Evolutionary conservation across 1,140 invertebrate species (phyloP), one percentile per base, ranked within the genome.

Genomic region (Drosophila biarmipes): DNA sequence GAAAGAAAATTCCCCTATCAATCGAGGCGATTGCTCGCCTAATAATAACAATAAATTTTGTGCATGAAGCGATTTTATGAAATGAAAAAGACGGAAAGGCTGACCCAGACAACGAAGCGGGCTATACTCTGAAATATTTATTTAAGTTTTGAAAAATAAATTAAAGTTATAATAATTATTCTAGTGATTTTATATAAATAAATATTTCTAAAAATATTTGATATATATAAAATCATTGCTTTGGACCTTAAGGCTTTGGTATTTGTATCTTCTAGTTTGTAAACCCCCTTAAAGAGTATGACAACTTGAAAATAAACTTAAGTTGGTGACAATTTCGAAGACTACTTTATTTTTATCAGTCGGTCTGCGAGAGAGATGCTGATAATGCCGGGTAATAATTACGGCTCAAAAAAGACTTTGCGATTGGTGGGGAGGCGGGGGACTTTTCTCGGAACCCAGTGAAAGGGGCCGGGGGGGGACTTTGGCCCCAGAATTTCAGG

Each of bases 41-140:
- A 81, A 87, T 78, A 86, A 87, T 78, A 87, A 86, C 78, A 86
- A 86, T 86, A 87, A 87, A 86, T 86, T 81, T 87, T 40, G 57
- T 57, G 78, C 78, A 86, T 81, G 68, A 81, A 86, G 73, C 78
- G 63, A 85, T 85, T 74, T 63, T 80, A 78, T 87, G 73, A 78
- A 80, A 80, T 68, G 38, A 27, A 24, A 14, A 12, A 34, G 24
- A 46, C 7, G 21, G 7, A 14, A 66, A 11, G 10, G n/a, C 11
- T 27, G n/a, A 2, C 27, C 12, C 17, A 31, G 11, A 29, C 7
- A 2, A 6, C 57, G 34, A 48, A 19, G 14, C 7, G 27, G 10
- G 4, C 4, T 14, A 63, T 63, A 46, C 62, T 62, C 56, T 58
- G 10, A 0, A 3, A 11, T 15, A 11, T 8, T 21, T 19, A 5